These are phyloP conservation scores for Sarcophaga peregrina DNA, from an alignment of 1,140 invertebrate genomes.

Conservation along the genomic window DNA sequence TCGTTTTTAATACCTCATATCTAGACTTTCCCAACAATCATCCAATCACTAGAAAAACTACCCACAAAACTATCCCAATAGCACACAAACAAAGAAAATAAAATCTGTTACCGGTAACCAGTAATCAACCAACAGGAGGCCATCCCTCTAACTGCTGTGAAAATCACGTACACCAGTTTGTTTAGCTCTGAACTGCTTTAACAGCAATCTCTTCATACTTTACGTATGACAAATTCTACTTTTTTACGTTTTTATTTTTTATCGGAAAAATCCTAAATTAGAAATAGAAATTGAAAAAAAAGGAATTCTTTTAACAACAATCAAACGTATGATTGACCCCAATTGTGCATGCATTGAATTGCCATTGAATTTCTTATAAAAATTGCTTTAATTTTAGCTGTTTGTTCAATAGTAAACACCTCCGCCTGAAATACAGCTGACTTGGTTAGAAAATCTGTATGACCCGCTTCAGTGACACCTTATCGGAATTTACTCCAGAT, in stretches of 20 bases:
- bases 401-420: no score
- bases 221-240: neutral
- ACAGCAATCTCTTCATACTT: neutral
- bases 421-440: no score
- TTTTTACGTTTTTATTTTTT: neutral
- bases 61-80: neutral
- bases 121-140: no score
- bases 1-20: no score
- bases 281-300: neutral
- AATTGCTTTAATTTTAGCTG: no score
- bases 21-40: neutral
- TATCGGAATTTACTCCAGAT: no score
- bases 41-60: neutral
- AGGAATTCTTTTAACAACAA: neutral
- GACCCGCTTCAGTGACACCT: no score
- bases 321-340: neutral
- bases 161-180: neutral
- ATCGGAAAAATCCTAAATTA: no score
- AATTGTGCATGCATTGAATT: slow-evolving; percentile 8
- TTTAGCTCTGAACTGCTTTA: neutral
- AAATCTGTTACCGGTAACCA: no score
- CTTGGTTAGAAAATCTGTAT: no score
- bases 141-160: no score
- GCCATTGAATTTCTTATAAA: neutral
- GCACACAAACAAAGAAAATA: no score